A percentile compares a stretch with the other conserved stretches of the same genome.
Conservation (phyloP, 2,888 invertebrate genomes). For the Ennomos erosarius region DNA sequence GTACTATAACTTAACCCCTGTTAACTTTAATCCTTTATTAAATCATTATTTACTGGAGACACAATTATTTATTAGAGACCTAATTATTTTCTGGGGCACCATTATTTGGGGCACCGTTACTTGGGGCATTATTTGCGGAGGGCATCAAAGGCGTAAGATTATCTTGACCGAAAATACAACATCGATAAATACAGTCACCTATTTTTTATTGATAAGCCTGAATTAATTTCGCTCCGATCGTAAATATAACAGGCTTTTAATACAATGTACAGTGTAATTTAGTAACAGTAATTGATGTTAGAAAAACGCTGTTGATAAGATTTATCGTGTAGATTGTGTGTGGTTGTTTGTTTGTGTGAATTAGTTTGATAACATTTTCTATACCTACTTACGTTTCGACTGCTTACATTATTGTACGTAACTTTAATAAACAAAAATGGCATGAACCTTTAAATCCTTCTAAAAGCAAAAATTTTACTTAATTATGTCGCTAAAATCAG, state of each 20-base stretch:
- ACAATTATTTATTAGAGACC: not conserved
- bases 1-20: not conserved
- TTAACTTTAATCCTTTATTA: constrained; percentile 8
- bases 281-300: constrained; percentile 7
- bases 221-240: constrained; percentile 53
- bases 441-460: too few relatives aligned
- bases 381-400: too few relatives aligned
- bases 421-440: too few relatives aligned
- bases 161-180: constrained; percentile 19
- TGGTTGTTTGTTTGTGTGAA: too few relatives aligned
- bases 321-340: too few relatives aligned
- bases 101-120: not conserved
- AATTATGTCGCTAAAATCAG: too few relatives aligned
- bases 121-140: constrained; percentile 4
- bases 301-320: not conserved
- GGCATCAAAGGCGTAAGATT: constrained; percentile 13
- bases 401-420: too few relatives aligned
- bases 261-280: constrained; percentile 28
- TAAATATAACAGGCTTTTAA: constrained; percentile 47
- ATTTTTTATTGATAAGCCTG: constrained; percentile 44
- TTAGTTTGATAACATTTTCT: too few relatives aligned
- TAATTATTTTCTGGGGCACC: constrained; percentile 7
- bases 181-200: constrained; percentile 25
- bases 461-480: too few relatives aligned
- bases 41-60: constrained; percentile 5